Percentiles rank a stretch among this genome's conserved stretches.
phyloP scores from a whole-genome alignment of 2,797 vertebrate genomes.

The Poecilia picta region DNA sequence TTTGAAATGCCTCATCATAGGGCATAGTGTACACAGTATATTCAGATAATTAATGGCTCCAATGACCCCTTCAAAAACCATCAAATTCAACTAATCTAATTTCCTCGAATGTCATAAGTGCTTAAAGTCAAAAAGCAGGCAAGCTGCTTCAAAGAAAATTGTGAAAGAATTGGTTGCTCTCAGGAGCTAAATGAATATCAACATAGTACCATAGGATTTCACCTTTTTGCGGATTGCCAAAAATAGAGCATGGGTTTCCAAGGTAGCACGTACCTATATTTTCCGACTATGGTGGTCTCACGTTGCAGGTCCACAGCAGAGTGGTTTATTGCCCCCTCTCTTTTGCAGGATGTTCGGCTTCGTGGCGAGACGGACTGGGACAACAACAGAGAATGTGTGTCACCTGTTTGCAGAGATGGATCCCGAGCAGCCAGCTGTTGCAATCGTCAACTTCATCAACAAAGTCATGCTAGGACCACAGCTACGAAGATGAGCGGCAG shows the following conservation, averaged over 20 bases:
- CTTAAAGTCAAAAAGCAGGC: neutral
- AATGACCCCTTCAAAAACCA: neutral
- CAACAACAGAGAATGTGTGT: conserved; percentile 87
- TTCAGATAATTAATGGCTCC: neutral
- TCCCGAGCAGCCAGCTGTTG: conserved; percentile 90
- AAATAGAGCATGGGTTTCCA: neutral
- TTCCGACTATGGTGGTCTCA: neutral
- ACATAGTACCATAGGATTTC: neutral
- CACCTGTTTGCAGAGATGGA: conserved; percentile 94
- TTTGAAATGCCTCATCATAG: neutral
- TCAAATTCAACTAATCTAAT: neutral
- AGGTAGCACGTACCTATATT: neutral
- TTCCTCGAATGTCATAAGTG: neutral
- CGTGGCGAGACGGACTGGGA: conserved; percentile 88
- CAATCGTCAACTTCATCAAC: conserved; percentile 95
- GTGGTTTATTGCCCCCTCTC: conserved; percentile 6
- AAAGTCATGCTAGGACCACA: conserved; percentile 93
- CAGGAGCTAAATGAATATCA: neutral
- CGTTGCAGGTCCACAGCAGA: neutral
- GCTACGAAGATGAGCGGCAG: conserved; percentile 71
- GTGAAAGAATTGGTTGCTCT: neutral
- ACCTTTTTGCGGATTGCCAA: neutral
- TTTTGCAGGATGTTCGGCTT: conserved; percentile 90
- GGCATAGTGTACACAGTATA: neutral
- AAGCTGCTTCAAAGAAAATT: neutral